phyloP scores from a whole-genome alignment of 2,113 vertebrate genomes.

The Cebus imitator region DNA sequence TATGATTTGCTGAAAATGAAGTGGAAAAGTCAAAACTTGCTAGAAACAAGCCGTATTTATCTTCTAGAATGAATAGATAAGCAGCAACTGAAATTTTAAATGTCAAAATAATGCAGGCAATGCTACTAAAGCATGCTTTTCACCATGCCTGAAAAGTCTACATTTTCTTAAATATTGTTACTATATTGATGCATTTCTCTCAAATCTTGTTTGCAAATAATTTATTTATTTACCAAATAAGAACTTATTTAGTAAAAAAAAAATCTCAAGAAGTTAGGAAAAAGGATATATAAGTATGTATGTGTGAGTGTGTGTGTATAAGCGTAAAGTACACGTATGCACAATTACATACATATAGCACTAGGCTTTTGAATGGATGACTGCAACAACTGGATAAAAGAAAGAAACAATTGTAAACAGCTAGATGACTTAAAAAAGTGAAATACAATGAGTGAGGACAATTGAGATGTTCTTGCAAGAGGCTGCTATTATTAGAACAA shows the following conservation, averaged over 20 bases:
- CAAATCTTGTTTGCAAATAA: constrained; percentile 24
- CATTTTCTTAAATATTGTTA: neutral
- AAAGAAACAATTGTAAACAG: neutral
- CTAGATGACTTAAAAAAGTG: neutral
- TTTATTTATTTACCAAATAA: constrained; percentile 8
- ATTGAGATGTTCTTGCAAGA: neutral
- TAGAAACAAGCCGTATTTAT: constrained; percentile 13
- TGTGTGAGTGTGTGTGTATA: neutral
- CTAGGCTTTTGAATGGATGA: neutral
- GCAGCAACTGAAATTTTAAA: neutral
- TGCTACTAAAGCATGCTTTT: neutral
- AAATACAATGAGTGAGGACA: neutral
- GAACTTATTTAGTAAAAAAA: constrained; percentile 27
- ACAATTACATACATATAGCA: neutral
- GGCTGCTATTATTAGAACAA: constrained; percentile 27
- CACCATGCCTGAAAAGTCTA: neutral
- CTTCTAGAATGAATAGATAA: constrained; percentile 21
- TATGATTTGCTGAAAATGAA: neutral
- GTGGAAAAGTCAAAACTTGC: neutral
- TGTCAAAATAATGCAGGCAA: neutral
- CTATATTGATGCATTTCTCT: neutral
- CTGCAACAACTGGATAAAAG: neutral
- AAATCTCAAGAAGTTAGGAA: neutral
- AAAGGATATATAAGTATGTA: neutral
- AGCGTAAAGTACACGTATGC: neutral